Base-by-base conservation (phyloP, 2,888 invertebrate genomes). In the Diplolepis rosae region DNA sequence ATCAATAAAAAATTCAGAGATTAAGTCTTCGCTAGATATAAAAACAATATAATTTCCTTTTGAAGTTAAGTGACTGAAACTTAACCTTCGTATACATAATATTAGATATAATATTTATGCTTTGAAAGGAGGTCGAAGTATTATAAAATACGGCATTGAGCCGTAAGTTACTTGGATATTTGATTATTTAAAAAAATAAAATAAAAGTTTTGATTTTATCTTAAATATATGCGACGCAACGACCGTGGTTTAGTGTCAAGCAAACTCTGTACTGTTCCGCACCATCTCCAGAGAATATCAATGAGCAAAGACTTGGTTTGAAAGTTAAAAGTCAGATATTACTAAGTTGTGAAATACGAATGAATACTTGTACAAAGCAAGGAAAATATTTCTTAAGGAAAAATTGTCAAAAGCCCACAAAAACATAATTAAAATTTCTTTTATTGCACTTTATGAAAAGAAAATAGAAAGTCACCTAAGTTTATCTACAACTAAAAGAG, bases 241-340 rank as follows among this genome's bases (percentile, higher is more conserved):
- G 24, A 35, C 5, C 35, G 39, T 61, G 24, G 35, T 39, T 39
- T 18, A 13, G 6, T 13, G 24, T 3, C 18, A 45, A 45, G 45
- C 2, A 54, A 35, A 61, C 56, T 61, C 56, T 61, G 24, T 35
- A 61, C 35, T 35, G 13, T 61, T 39, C 35, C 22, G 18, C 7
- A 61, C 22, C 18, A 61, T 61, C 56, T 61, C 56, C n/a, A 11
- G 7, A 32, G 56, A 61, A 39, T 61, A 61, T 24, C 35, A 61
- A 61, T 61, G 56, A 39, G 24, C 39, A 45, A 18, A n/a, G 39
- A 45, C 15, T 45, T 45, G 15, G 45, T 15, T 7, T 18, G 45
- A 18, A 45, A 45, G 18, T 45, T 18, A 9, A 18, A 45, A 45
- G 45, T 45, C 15, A 45, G 18, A 45, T 18, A 18, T 45, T 45